A percentile compares a stretch with the other conserved stretches of the same genome.
These are phyloP conservation scores for Callionymus lyra DNA, from an alignment of 2,113 vertebrate genomes.

Conservation along the genomic window DNA sequence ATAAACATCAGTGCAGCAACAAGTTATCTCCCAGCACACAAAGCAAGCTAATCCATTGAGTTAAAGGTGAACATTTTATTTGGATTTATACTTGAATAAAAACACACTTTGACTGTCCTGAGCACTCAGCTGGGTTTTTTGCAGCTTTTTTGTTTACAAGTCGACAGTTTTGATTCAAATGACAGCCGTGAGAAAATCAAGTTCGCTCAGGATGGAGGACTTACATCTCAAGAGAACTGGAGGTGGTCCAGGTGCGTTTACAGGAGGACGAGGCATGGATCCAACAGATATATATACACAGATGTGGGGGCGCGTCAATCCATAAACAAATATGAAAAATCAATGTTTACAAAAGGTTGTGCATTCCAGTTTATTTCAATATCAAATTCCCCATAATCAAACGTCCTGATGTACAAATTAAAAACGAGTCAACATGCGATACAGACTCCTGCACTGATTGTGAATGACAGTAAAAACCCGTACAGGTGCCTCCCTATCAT, in stretches of 20 bases:
- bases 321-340: constrained; percentile 18
- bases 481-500: constrained; percentile 43
- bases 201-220: too few relatives aligned
- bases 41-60: neutral
- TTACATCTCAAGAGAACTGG: neutral
- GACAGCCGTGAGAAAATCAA: too few relatives aligned
- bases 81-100: neutral
- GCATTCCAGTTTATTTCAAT: constrained; percentile 81
- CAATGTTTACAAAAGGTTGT: constrained; percentile 59
- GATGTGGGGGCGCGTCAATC: neutral
- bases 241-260: neutral
- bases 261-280: neutral
- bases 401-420: constrained; percentile 77
- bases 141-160: too few relatives aligned
- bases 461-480: constrained; percentile 66
- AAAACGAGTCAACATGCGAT: constrained; percentile 71
- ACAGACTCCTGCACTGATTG: constrained; percentile 31
- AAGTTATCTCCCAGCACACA: too few relatives aligned
- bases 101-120: neutral
- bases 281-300: neutral
- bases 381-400: constrained; percentile 76
- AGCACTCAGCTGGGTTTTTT: neutral
- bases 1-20: too few relatives aligned
- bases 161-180: too few relatives aligned
- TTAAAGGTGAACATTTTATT: neutral